Evolutionary conservation across 1,140 invertebrate species (phyloP).

Genomic region (Bombus polaris): DNA sequence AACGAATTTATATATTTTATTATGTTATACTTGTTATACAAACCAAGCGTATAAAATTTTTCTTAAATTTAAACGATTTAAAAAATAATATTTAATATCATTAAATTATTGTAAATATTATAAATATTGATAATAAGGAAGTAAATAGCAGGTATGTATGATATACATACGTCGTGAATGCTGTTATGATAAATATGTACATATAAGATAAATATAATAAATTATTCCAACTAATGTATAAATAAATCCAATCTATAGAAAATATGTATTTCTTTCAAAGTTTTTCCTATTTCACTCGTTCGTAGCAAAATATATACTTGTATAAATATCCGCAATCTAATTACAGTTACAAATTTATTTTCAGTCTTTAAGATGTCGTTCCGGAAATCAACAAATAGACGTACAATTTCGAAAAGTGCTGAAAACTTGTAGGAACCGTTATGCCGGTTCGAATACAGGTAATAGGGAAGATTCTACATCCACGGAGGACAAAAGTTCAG

Average conservation of each 20-base stretch:
- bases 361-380: conserved; percentile 76
- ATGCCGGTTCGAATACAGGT: conserved; percentile 37
- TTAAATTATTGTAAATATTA: neutral
- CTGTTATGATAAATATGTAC: too few relatives aligned
- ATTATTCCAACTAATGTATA: too few relatives aligned
- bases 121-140: neutral
- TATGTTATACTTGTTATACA: too few relatives aligned
- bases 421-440: conserved; percentile 72
- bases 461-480: conserved; percentile 57
- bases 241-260: too few relatives aligned
- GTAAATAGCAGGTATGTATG: too few relatives aligned
- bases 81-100: neutral
- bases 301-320: neutral
- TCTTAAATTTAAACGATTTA: neutral
- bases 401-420: conserved; percentile 74
- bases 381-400: conserved; percentile 71
- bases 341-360: conserved; percentile 8
- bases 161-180: too few relatives aligned
- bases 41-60: neutral
- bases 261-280: too few relatives aligned
- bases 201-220: too few relatives aligned
- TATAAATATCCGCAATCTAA: neutral
- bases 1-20: too few relatives aligned
- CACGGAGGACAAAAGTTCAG: conserved; percentile 53
- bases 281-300: too few relatives aligned